These are phyloP conservation scores for Rhagonycha lutea DNA, from an alignment of 2,888 invertebrate species.

Conservation along the genomic window DNA sequence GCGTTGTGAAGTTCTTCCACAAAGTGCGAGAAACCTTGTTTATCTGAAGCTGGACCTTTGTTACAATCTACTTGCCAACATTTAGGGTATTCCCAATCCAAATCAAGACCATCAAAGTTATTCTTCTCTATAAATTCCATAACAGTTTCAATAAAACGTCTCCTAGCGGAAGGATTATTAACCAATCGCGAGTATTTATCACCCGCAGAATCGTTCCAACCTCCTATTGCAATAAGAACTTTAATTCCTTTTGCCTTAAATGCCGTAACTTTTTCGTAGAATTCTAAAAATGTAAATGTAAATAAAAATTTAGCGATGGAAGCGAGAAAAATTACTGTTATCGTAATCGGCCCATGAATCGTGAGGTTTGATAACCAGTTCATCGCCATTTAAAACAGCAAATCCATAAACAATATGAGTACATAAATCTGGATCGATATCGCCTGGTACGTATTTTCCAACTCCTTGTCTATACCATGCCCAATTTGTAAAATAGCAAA, in stretches of 20 bases:
- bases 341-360: constrained; percentile 89
- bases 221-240: constrained; percentile 86
- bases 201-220: constrained; percentile 93
- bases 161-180: constrained; percentile 70
- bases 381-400: constrained; percentile 79
- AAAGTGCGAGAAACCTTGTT: constrained; percentile 74
- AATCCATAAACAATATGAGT: constrained; percentile 93
- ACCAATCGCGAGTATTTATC: constrained; percentile 86
- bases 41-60: constrained; percentile 81
- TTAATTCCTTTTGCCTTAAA: constrained; percentile 75
- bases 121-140: constrained; percentile 77
- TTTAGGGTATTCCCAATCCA: constrained; percentile 94
- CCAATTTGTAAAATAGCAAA: constrained; percentile 94
- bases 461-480: constrained; percentile 88
- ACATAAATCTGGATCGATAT: constrained; percentile 84
- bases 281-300: constrained; percentile 60
- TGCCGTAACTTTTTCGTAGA: constrained; percentile 83
- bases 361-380: constrained; percentile 79
- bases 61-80: constrained; percentile 90
- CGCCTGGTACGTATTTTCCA: constrained; percentile 80
- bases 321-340: constrained; percentile 63
- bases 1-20: constrained; percentile 74
- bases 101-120: constrained; percentile 87
- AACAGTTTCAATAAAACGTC: constrained; percentile 75
- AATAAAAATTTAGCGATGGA: constrained; percentile 2